Percentiles rank a stretch among this genome's conserved stretches.
Evolutionary conservation across 2,113 vertebrate species (phyloP).

Genomic region (Epinephelus fuscoguttatus): DNA sequence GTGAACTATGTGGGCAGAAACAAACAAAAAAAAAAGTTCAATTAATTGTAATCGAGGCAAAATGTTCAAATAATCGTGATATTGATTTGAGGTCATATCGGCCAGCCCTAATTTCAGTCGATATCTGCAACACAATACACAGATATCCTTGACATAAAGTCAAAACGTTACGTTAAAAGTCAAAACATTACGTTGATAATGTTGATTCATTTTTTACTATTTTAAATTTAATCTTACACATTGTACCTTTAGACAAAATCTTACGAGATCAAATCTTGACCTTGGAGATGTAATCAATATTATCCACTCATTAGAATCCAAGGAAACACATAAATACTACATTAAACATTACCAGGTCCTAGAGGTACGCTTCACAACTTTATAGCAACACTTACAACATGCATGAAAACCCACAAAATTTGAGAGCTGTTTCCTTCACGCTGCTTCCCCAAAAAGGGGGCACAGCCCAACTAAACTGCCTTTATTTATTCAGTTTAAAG

Average conservation of each 20-base stretch:
- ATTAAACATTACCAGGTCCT: slow-evolving; percentile 23
- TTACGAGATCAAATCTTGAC: neutral
- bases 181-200: too few species aligned
- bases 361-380: slow-evolving; percentile 19
- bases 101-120: too few species aligned
- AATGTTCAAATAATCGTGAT: too few species aligned
- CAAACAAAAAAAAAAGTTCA: too few species aligned
- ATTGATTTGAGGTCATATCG: too few species aligned
- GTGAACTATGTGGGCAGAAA: too few species aligned
- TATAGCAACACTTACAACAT: slow-evolving; percentile 38
- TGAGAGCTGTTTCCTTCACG: slow-evolving; percentile 34
- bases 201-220: too few species aligned
- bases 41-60: too few species aligned
- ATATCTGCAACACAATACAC: too few species aligned
- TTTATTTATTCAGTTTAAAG: slow-evolving; percentile 79
- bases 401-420: slow-evolving; percentile 38
- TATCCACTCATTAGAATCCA: neutral
- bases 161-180: too few species aligned
- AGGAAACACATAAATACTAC: slow-evolving; percentile 8
- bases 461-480: slow-evolving; percentile 61
- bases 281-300: slow-evolving; percentile 11
- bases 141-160: too few species aligned
- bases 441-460: slow-evolving; percentile 24
- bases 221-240: too few species aligned
- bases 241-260: neutral